Base-by-base conservation (phyloP, 2,797 vertebrate species). In the Podarcis siculus region DNA sequence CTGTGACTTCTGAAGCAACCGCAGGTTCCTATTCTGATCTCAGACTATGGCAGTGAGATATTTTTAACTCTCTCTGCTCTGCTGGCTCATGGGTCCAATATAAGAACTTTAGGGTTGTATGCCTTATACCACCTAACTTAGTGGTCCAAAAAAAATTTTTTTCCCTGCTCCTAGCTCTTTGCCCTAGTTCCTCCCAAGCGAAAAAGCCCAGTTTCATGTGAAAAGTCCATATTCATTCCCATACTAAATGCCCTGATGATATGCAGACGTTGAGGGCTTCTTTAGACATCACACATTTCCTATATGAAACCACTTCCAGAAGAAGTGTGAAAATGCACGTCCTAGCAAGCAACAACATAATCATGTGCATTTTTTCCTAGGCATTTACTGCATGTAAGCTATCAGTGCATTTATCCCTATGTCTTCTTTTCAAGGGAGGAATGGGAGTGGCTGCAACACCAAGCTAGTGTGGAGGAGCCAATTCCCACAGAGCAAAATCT, bases 381-480 rank as follows among this genome's bases (percentile, higher is more conserved):
- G 0, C 80, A 3, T 66, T 76, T 85, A 8, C 42, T 37, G 21
- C 2, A n/a, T 10, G 42, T 55, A 64, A 25, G 13, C 35, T 7
- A 9, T 72, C 72, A 49, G 10, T 79, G 27, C 21, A 19, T 71
- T 71, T 37, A 61, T 42, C 64, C 1, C 2, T 85, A 67, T 90
- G 37, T 91, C 82, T 93, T 58, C 13, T 92, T 86, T 86, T 92
- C 61, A 81, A 99, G 98, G 92, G 98, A 98, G 92, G 98, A 99
- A 94, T 99, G 98, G 98, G 97, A 98, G 95, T 98, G 98, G 98
- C 96, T 99, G 85, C 98, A 98, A 95, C 97, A 97, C 4, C 96
- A 98, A 94, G 96, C 92, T 91, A 97, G 94, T 0, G 67, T 97
- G 79, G 97, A 98, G 0, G 97, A 98, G 89, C 93, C 97, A 0